Base-by-base conservation (phyloP, 2,113 vertebrate species). In the Phyllostomus hastatus region DNA sequence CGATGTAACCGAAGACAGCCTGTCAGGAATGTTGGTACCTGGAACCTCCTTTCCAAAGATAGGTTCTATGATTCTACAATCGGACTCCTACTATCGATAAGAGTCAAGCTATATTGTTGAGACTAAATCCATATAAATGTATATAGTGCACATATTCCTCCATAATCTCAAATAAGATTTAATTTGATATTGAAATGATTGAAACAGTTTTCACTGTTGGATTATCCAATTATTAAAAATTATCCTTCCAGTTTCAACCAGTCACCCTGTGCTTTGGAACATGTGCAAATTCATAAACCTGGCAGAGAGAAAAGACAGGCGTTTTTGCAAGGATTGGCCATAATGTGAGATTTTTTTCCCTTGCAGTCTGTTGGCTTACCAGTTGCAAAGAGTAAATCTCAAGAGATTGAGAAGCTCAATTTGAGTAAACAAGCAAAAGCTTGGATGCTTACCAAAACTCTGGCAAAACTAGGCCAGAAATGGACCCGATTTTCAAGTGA, bases 391-490 rank as follows among this genome's bases (percentile, higher is more conserved):
- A 43, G 57, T 78, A 93, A 94, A 61, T 70, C 96, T 96, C 96
- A 90, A 85, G 94, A 97, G 96, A 96, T 81, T 94, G 86, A 88
- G 85, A 96, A 97, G 95, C 79, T 96, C 87, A 83, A 46, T 92
- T 84, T 91, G 93, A 93, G 94, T 94, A 97, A 97, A 96, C 91
- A 97, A 96, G 79, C 48, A 86, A 85, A 96, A 84, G 66, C 64
- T 93, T 97, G 96, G 94, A 96, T 84, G 76, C 72, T 94, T 96
- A 93, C 89, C 94, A 94, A 95, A 97, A 96, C 69, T 95, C 92
- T 95, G 83, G 82, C 66, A 90, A 95, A 95, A 94, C 26, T 94
- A 80, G 89, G 89, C 95, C 97, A 97, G 93, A 93, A 97, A 87
- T 61, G 24, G 75, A 91, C 78, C 83, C 20, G 80, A 81, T 96